Base-by-base conservation (phyloP, 2,113 vertebrate species). In the Danio rerio region DNA sequence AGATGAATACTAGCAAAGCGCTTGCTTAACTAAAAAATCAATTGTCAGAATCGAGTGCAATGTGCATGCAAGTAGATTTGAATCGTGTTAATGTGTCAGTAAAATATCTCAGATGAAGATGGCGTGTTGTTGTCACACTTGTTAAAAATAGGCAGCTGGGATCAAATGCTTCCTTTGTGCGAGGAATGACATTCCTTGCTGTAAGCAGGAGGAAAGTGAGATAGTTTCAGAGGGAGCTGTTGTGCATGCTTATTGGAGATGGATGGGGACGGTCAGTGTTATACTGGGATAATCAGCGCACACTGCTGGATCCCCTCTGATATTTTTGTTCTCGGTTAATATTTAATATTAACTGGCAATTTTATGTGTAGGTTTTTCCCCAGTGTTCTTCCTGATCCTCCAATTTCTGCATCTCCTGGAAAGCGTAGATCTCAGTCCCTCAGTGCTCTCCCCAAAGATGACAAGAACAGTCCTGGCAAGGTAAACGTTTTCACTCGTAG, bases 371-470 rank as follows among this genome's bases (percentile, higher is more conserved):
- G 96, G 81, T 97, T 97, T 87, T 93, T 97, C 65, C 94, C 96
- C 9, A 93, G 94, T 81, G 93, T 95, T 65, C 91, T 95, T 68
- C 94, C 95, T 9, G 96, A 97, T 86, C 94, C 90, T 50, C 94
- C 94, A 31, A 86, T 95, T 80, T 91, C 95, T 18, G 91, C 91
- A 61, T 92, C 95, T 0, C 94, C 95, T 0, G 96, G 95, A 31
- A 98, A 98, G 89, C 93, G 96, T 18, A 93, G 96, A 70, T 97
- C 96, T n/a, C 96, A 98, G 91, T 97, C 96, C 10, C 94, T 98
- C 68, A 97, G 96, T 13, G 96, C 96, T 0, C 90, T 98, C 80
- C 96, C 96, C 61, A 98, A 98, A 93, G 96, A 98, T 62, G 96
- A 98, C 86, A 98, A 97, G 89, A 96, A 90, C 65, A 87, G 86